Percentiles rank a stretch among this genome's conserved stretches.
phyloP scores from a whole-genome alignment of 2,797 vertebrate genomes.

The Heterohyrax brucei region DNA sequence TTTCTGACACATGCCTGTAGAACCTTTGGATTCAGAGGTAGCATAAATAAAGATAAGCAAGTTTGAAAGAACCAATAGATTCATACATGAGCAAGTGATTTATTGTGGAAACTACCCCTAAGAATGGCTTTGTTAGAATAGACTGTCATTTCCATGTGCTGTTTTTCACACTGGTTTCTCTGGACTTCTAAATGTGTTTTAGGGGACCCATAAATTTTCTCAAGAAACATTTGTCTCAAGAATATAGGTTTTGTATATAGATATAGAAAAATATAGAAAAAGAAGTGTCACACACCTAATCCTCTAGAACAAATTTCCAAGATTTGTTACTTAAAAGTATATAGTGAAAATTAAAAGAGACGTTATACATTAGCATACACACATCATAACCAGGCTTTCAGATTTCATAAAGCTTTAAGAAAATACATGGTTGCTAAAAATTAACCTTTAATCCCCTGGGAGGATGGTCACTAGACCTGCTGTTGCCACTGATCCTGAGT shows the following conservation, averaged over 20 bases:
- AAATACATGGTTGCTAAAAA: neutral
- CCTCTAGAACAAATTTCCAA: neutral
- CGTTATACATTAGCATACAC: neutral
- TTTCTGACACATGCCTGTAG: neutral
- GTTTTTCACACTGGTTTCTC: slow-evolving; percentile 36
- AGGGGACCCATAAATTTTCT: neutral
- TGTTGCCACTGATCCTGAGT: too few species aligned
- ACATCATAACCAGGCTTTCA: neutral
- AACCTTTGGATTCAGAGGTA: neutral
- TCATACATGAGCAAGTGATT: slow-evolving; percentile 12
- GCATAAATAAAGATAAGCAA: slow-evolving; percentile 39
- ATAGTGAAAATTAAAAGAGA: neutral
- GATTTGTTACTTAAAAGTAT: neutral
- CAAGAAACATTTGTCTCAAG: slow-evolving; percentile 29
- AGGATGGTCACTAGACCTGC: too few species aligned
- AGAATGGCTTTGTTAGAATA: slow-evolving; percentile 2
- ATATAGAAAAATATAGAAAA: too few species aligned
- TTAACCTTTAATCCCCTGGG: neutral
- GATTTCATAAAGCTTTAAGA: neutral
- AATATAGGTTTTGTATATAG: slow-evolving; percentile 34
- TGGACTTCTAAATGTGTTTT: neutral
- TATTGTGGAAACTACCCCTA: neutral
- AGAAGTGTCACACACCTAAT: neutral
- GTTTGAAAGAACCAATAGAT: slow-evolving; percentile 14
- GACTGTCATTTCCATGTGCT: neutral